A percentile compares a stretch with the other conserved stretches of the same genome.
Conservation (phyloP, 2,888 invertebrate genomes). For the Rambutsinella grinnellia region DNA sequence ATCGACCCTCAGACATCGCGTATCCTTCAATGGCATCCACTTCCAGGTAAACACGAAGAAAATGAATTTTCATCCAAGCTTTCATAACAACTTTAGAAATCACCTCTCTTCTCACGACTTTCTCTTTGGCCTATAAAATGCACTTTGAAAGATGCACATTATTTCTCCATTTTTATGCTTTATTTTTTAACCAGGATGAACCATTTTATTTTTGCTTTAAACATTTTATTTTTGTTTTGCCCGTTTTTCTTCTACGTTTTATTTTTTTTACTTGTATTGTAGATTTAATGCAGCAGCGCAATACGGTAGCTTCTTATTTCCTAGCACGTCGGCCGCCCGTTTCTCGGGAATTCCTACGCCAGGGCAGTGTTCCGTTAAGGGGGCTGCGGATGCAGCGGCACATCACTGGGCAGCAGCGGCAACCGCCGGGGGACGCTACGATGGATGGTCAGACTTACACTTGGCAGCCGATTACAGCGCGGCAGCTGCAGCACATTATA, state of each 20-base stretch:
- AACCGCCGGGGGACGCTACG: constrained; percentile 59
- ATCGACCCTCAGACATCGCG: constrained; percentile 54
- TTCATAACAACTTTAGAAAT: background rate
- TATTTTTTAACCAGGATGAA: background rate
- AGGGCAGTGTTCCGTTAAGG: constrained; percentile 61
- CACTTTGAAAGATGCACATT: background rate
- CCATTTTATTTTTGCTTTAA: background rate
- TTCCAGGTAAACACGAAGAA: constrained; percentile 49
- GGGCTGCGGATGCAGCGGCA: constrained; percentile 27
- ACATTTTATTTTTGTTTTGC: constrained; percentile 1
- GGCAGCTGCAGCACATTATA: constrained; percentile 60
- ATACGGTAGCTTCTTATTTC: constrained; percentile 65
- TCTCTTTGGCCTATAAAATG: background rate
- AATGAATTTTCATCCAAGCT: background rate
- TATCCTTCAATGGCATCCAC: constrained; percentile 61
- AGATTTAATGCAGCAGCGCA: constrained; percentile 66
- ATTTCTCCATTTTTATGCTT: constrained; percentile 1
- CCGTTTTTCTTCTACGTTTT: constrained; percentile 10
- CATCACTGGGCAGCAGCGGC: constrained; percentile 45
- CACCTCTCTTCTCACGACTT: background rate
- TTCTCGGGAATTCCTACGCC: constrained; percentile 61
- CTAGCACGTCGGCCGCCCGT: constrained; percentile 61
- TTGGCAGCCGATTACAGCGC: constrained; percentile 59
- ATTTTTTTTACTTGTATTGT: constrained; percentile 8
- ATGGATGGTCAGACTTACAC: constrained; percentile 59